phyloP scores from a whole-genome alignment of 64 coral and sea anemone species.

The Dendronephthya gigantea region DNA sequence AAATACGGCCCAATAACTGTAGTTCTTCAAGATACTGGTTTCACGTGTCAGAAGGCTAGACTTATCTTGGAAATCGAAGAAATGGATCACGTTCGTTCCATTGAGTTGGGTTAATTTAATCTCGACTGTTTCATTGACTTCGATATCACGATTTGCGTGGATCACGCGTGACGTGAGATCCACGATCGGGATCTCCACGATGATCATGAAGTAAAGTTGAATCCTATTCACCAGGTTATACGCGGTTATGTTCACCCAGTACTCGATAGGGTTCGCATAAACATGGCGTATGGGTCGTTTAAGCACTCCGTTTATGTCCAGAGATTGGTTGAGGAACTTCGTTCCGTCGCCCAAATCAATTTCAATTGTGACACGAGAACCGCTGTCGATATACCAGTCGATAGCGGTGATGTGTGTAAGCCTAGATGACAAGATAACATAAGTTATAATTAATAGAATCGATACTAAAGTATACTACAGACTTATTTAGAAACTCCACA shows the following conservation, averaged over 20 bases:
- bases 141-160: conserved; percentile 44
- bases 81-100: conserved; percentile 28
- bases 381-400: background rate
- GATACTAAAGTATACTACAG: too few species aligned
- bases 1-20: background rate
- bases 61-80: background rate
- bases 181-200: conserved; percentile 26
- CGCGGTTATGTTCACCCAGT: background rate
- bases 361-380: background rate
- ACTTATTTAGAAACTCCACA: too few species aligned
- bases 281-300: background rate
- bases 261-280: background rate
- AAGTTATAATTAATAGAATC: too few species aligned
- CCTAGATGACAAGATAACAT: too few species aligned
- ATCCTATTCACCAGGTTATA: background rate
- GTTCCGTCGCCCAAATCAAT: background rate
- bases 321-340: background rate
- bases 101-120: conserved; percentile 24
- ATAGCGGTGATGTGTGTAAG: too few species aligned
- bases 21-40: background rate
- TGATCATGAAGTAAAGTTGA: background rate
- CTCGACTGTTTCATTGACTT: conserved; percentile 68
- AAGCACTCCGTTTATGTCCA: background rate
- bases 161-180: conserved; percentile 16
- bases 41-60: background rate